Evolutionary conservation across 2,797 vertebrate species (phyloP).

Genomic region (Tangara arthus): DNA sequence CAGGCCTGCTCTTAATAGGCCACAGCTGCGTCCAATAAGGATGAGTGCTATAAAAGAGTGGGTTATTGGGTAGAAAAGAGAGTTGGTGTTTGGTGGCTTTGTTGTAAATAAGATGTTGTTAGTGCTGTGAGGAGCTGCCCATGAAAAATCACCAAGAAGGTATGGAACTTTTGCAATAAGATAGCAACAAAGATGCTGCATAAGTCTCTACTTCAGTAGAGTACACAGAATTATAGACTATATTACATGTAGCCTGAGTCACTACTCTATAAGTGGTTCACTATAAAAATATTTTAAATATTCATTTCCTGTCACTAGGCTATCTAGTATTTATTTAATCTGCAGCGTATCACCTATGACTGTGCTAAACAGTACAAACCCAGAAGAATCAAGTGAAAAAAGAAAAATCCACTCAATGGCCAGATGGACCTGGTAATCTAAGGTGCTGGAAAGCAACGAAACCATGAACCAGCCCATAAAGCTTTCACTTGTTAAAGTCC

Average conservation of each 20-base stretch:
- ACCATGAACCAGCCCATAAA: neutral
- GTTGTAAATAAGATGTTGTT: no score
- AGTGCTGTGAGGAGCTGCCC: fast-evolving
- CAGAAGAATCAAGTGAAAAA: neutral
- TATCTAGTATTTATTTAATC: neutral
- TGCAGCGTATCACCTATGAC: neutral
- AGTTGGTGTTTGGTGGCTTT: neutral
- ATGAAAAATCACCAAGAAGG: neutral
- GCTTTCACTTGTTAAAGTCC: neutral
- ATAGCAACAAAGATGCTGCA: neutral
- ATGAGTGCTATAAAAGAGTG: neutral
- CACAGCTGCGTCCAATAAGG: neutral
- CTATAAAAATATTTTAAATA: neutral
- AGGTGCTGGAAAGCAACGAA: neutral
- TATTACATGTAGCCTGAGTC: neutral
- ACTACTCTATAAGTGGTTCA: neutral
- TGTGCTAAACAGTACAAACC: neutral
- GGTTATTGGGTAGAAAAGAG: no score
- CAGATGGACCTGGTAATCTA: neutral
- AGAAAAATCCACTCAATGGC: neutral
- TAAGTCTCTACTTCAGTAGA: neutral
- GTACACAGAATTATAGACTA: neutral
- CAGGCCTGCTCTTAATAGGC: neutral
- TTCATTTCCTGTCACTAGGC: neutral
- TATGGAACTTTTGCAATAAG: neutral